Base-by-base conservation (phyloP, 2,113 vertebrate genomes). In the Theristicus caerulescens region DNA sequence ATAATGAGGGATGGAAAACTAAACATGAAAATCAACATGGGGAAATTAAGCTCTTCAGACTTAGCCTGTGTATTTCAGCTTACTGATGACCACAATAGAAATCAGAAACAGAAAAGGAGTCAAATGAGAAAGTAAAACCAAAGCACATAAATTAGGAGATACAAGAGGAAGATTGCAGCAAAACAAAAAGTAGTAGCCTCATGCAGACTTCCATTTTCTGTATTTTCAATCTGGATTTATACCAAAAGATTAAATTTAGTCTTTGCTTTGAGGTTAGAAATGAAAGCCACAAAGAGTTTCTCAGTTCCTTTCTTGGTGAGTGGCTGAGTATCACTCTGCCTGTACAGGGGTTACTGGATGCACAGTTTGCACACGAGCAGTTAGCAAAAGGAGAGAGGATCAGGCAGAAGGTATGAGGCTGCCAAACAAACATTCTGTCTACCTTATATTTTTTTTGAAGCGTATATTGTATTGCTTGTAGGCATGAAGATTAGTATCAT, bases 321-420 rank as follows among this genome's bases (percentile, higher is more conserved):
- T 8, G 36, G 31, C 47, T 9, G 49, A 71, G 21, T 49, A 9
- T 3, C 52, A 6, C 38, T 59, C 52, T 77, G 58, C 58, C 40
- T 61, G 29, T 21, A 0, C 0, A 0, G n/a, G 44, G 13, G 10
- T 54, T 55, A 25, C 10, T 26, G 40, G 40, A 8, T 4, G 58
- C 34, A 8, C 40, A 27, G 26, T 36, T 64, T n/a, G 62, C 31
- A 31, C 34, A 3, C 0, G 0, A 32, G 49, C 72, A 13, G 49
- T 66, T 11, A 26, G 44, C 4, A 2, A 46, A 36, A 57, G 70
- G 51, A 42, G 31, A 27, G 65, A 67, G 38, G 38, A 58, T 36
- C 36, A 9, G 52, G 55, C 19, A 71, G 59, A 25, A 67, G 4
- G 8, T 5, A 6, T 1, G 59, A 46, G n/a, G 32, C 57, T 93